Percentiles rank a stretch among this genome's conserved stretches.
phyloP scores from a whole-genome alignment of 2,888 invertebrate species.

The Pollenia angustigena region DNA sequence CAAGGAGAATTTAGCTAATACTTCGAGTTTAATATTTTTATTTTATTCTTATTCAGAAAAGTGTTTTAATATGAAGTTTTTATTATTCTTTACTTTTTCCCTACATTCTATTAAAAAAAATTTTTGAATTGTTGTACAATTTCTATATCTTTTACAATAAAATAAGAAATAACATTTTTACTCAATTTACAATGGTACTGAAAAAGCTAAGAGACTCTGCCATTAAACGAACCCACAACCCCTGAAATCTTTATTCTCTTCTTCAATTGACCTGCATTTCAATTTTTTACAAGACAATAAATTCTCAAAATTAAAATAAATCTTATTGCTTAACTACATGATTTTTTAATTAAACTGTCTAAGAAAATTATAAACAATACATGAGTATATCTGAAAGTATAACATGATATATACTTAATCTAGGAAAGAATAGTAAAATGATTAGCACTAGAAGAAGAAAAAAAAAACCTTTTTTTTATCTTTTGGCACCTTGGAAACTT shows the following conservation, averaged over 20 bases:
- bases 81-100: too few species aligned
- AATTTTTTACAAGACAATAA: neutral
- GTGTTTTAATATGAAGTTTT: too few species aligned
- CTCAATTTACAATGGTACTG: too few species aligned
- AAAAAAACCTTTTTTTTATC: slow-evolving; percentile 19
- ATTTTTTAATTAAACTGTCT: slow-evolving; percentile 68
- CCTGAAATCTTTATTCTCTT: neutral
- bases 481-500: slow-evolving; percentile 56
- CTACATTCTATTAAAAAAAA: too few species aligned
- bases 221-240: too few species aligned
- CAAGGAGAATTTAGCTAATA: too few species aligned
- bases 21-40: too few species aligned
- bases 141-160: too few species aligned
- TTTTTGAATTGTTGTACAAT: too few species aligned
- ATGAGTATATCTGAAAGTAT: slow-evolving; percentile 13
- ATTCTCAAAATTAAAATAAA: slow-evolving; percentile 36
- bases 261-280: slow-evolving; percentile 19
- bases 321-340: slow-evolving; percentile 33
- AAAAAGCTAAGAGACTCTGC: too few species aligned
- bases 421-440: slow-evolving; percentile 1
- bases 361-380: slow-evolving; percentile 38
- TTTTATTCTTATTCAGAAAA: too few species aligned
- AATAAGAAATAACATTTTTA: too few species aligned
- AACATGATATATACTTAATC: slow-evolving; percentile 38
- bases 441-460: neutral